These are phyloP conservation scores for Nephrotoma flavescens DNA, from an alignment of 2,888 invertebrate species.

Conservation along the genomic window DNA sequence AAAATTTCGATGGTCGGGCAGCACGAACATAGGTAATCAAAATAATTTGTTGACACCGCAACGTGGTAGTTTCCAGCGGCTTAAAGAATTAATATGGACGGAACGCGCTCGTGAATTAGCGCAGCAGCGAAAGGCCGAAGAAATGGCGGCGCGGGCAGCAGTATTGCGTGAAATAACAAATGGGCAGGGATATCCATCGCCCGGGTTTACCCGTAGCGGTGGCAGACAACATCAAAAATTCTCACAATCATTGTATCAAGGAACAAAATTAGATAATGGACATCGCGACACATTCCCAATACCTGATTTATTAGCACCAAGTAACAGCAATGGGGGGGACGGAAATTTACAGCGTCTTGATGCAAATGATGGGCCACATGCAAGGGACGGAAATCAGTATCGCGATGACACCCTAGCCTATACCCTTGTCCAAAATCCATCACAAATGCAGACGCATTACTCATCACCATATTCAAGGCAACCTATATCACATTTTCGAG, in stretches of 20 bases:
- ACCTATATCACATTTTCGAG: slow-evolving; percentile 22
- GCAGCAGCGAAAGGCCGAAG: slow-evolving; percentile 58
- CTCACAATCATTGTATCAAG: not conserved
- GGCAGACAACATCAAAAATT: not conserved
- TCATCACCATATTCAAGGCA: not conserved
- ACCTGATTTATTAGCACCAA: not conserved
- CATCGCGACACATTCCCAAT: not conserved
- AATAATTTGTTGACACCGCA: slow-evolving; percentile 20
- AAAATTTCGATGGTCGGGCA: slow-evolving; percentile 25
- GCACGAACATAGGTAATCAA: not conserved
- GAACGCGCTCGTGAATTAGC: slow-evolving; percentile 63
- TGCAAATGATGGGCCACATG: not conserved
- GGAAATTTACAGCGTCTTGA: no score
- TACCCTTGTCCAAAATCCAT: not conserved
- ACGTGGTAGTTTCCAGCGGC: slow-evolving; percentile 47
- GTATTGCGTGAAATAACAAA: slow-evolving; percentile 46
- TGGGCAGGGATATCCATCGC: slow-evolving; percentile 34
- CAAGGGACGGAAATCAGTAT: not conserved
- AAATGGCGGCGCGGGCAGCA: slow-evolving; percentile 47
- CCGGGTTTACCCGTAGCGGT: not conserved
- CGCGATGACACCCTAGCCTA: not conserved
- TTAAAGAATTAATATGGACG: slow-evolving; percentile 64
- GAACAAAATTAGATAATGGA: not conserved
- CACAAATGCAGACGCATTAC: not conserved
- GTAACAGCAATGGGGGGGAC: no score